Evolutionary conservation across 2,113 vertebrate species (phyloP).

Genomic region (Suncus etruscus): DNA sequence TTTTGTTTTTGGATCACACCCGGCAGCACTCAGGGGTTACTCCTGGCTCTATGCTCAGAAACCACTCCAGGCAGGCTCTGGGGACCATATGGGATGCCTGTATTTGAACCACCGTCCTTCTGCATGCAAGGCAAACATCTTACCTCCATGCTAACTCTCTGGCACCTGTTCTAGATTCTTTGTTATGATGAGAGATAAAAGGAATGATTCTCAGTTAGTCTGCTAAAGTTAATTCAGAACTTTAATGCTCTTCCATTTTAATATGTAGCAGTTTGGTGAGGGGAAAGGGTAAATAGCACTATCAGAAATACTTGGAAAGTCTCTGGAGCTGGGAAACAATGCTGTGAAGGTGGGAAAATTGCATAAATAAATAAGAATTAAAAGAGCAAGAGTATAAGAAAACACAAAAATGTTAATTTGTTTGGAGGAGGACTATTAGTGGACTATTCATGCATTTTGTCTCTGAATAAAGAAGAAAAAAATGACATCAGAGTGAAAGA

Average conservation of each 20-base stretch:
- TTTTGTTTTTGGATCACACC: neutral
- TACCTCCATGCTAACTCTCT: too few species aligned
- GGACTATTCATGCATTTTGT: neutral
- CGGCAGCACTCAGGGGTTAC: too few species aligned
- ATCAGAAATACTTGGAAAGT: slow-evolving; percentile 10
- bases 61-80: too few species aligned
- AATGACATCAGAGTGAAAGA: slow-evolving; percentile 30
- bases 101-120: too few species aligned
- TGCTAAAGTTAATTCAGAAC: neutral
- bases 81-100: too few species aligned
- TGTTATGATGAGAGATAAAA: neutral
- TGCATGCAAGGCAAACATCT: too few species aligned
- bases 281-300: neutral
- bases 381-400: neutral
- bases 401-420: neutral
- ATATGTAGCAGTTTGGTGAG: neutral
- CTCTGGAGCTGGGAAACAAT: slow-evolving; percentile 31
- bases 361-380: neutral
- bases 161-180: too few species aligned
- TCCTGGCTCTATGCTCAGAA: too few species aligned
- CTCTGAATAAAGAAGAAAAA: neutral
- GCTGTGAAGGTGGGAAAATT: neutral
- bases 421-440: slow-evolving; percentile 41
- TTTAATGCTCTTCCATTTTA: neutral
- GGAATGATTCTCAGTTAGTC: neutral